These are phyloP conservation scores for Pardosa pseudoannulata DNA, from an alignment of 2,888 invertebrate species.

Conservation along the genomic window DNA sequence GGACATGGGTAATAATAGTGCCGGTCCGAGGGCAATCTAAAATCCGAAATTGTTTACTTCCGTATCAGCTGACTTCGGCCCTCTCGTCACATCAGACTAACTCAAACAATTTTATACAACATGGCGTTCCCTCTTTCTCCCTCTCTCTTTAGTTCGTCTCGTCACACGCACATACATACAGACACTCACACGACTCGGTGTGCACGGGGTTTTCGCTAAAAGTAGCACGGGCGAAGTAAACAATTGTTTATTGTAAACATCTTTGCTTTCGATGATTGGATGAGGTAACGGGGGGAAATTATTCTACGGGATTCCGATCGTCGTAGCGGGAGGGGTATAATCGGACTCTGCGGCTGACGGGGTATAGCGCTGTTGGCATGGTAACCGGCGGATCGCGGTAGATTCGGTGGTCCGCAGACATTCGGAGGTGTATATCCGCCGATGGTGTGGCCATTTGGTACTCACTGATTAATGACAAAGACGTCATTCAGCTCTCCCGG, in stretches of 20 bases:
- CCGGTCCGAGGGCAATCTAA: constrained; percentile 7
- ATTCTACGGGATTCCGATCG: constrained; percentile 30
- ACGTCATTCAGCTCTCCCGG: constrained; percentile 62
- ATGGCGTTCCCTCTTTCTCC: constrained; percentile 70
- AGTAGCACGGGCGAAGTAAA: constrained; percentile 73
- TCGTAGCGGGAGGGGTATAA: constrained; percentile 23
- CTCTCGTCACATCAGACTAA: constrained; percentile 70
- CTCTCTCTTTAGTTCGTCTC: constrained; percentile 65
- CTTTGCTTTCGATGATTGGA: constrained; percentile 72
- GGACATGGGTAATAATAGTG: constrained; percentile 4
- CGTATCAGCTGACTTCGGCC: constrained; percentile 72
- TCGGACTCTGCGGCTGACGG: constrained; percentile 32
- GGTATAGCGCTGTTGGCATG: constrained; percentile 62
- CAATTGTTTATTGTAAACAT: constrained; percentile 73
- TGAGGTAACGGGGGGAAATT: constrained; percentile 50
- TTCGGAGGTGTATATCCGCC: constrained; percentile 67
- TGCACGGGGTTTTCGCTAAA: constrained; percentile 73
- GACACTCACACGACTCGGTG: constrained; percentile 65
- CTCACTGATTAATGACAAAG: constrained; percentile 72
- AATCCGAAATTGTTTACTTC: constrained; percentile 69
- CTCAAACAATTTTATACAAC: constrained; percentile 73
- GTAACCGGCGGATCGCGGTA: constrained; percentile 58
- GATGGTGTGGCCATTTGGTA: constrained; percentile 70
- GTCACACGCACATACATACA: constrained; percentile 71
- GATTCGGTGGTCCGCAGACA: constrained; percentile 44